Base-by-base conservation (phyloP, 2,888 invertebrate genomes). In the Brachypterus glaber region DNA sequence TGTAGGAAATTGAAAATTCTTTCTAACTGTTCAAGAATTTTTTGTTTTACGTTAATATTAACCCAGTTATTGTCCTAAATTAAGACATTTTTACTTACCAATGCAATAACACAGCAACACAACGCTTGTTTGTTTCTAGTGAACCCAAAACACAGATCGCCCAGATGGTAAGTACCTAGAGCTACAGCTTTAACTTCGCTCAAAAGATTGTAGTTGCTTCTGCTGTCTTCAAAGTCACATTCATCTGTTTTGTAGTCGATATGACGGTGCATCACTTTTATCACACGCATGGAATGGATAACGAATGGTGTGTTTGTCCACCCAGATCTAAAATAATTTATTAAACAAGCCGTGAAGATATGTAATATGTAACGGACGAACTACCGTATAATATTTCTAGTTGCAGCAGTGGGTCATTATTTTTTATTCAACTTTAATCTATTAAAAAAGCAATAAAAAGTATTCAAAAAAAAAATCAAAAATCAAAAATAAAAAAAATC, bases 121-220 rank as follows among this genome's bases (percentile, higher is more conserved):
- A 79, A 54, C 0, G 78, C 75, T 45, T 79, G 74, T 35, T 77
- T 73, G 46, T 68, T 73, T 39, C 72, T 68, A 1, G 71, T 66
- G 8, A 73, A 73, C 46, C 71, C 72, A 45, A 77, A 77, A 50
- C 73, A 73, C 41, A 69, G 61, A 48, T 76, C 74, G 0, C 70
- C 73, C 39, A 76, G 60, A 59, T 75, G 74, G 62, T 74, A 72
- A 13, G 71, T 72, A 3, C 70, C 76, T 43, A 69, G 67, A 0
- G 74, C 69, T 2, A 75, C 71, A 2, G 76, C 76, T 52, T 72
- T 73, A 43, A 67, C 67, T 46, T 73, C 71, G 43, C 67, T 70
- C 9, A 76, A 49, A 29, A 75, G 70, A 45, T 70, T 68, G 44
- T 71, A 76, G 4, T 73, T 71, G 62, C 71, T 70, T 62, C 67